phyloP scores from a whole-genome alignment of 2,797 vertebrate genomes.

The Cheirogaleus major region DNA sequence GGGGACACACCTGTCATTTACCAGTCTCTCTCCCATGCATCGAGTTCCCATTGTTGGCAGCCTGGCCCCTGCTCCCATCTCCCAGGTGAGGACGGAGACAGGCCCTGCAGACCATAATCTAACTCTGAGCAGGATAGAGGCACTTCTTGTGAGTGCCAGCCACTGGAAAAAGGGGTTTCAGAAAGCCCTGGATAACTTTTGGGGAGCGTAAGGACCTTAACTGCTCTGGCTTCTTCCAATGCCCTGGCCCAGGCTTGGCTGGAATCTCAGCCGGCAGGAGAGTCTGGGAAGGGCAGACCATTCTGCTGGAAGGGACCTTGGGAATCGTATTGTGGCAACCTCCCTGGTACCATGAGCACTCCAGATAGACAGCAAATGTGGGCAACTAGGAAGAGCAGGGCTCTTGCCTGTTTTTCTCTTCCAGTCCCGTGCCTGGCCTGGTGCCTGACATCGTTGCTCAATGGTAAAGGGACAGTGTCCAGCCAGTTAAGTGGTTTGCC shows the following conservation, averaged over 20 bases:
- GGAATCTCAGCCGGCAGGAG: not conserved
- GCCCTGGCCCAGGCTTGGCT: not conserved
- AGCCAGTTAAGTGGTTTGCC: not conserved
- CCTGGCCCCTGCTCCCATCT: no score
- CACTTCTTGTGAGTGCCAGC: not conserved
- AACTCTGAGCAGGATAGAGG: not conserved
- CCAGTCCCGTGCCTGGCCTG: not conserved
- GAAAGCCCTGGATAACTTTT: not conserved
- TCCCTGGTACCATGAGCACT: not conserved
- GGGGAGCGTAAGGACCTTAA: not conserved
- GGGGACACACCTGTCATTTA: not conserved
- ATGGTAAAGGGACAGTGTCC: not conserved
- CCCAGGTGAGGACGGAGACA: not conserved
- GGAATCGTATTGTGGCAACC: not conserved
- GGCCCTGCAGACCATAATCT: not conserved
- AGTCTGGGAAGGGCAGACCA: not conserved
- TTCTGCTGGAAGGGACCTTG: not conserved
- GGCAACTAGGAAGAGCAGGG: no score
- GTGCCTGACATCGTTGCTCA: not conserved
- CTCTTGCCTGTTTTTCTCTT: not conserved
- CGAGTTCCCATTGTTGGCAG: not conserved
- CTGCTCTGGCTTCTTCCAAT: not conserved
- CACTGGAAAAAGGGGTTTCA: not conserved
- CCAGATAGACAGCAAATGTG: not conserved
- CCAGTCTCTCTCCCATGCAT: not conserved